Evolutionary conservation across 2,113 vertebrate genomes (phyloP), one percentile per base, ranked within the genome.

Genomic region (Rhinoderma darwinii): DNA sequence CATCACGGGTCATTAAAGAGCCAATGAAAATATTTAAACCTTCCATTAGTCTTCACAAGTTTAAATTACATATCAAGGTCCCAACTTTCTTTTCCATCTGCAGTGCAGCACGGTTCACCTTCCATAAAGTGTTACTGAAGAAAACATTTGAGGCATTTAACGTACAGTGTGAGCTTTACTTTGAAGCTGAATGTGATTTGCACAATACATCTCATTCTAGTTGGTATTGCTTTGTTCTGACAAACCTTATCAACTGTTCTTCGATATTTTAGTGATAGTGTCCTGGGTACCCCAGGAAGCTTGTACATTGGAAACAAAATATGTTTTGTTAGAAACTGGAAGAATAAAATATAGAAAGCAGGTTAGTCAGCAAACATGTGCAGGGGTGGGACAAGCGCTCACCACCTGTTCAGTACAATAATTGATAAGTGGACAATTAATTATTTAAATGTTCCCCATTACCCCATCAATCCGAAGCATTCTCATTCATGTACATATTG

Each of bases 211-310:
- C 84, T 88, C 39, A 79, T 88, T 89, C 86, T 75, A 63, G 83
- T 81, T 88, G 74, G 41, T 89, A 78, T 88, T 89, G 88, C 32
- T 84, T 91, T 90, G 44, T 89, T 91, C 82, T 88, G 54, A 89
- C 86, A 91, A 89, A 27, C 78, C 76, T 66, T 50, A 7, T 87
- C 90, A 43, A 54, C 39, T 90, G 73, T 89, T 18, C 92, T 17
- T 78, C 61, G 27, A 0, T 0, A 88, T 91, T 91, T 85, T 75
- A 30, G 88, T 88, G 66, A 84, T 12, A 66, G 12, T 78, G 39
- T 83, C 88, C 86, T 92, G 84, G 35, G 8, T 88, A 77, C 20
- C 0, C 85, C 56, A 78, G 7, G 20, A 79, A 56, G 32, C 76
- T 56, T 79, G 50, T 79, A 39, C 20, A 25, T n/a, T 32, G 50